These are phyloP conservation scores for Lepus oiostolus DNA, from an alignment of 2,797 vertebrate genomes.

Conservation along the genomic window DNA sequence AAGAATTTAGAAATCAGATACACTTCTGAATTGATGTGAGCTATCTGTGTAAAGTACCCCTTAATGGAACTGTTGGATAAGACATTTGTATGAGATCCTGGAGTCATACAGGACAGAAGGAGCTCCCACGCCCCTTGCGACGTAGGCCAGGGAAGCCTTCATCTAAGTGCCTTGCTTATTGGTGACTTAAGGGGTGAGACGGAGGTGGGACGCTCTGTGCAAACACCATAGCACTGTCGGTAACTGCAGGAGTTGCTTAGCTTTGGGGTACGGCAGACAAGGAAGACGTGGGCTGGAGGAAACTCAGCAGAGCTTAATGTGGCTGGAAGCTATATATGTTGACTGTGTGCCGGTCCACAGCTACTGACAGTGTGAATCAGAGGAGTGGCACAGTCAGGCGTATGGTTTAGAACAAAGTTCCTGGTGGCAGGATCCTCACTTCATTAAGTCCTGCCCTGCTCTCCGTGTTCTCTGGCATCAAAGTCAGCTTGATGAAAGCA, in stretches of 20 bases:
- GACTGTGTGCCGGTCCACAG: not conserved
- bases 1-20: not conserved
- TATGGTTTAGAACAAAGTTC: slow-evolving; percentile 27
- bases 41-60: slow-evolving; percentile 8
- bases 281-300: not conserved
- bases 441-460: not conserved
- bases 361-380: not conserved
- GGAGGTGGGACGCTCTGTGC: not conserved
- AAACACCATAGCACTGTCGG: not conserved
- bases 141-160: not conserved
- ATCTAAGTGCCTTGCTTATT: not conserved
- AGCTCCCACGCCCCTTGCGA: not conserved
- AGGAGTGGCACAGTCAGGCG: not conserved
- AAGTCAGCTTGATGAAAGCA: not conserved
- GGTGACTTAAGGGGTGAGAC: not conserved
- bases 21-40: slow-evolving; percentile 5
- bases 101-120: not conserved
- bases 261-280: not conserved
- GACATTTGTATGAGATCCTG: not conserved
- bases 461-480: not conserved
- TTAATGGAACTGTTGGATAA: not conserved
- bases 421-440: not conserved
- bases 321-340: not conserved
- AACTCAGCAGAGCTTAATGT: not conserved
- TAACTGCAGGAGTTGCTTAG: not conserved